These are phyloP conservation scores for Sebastes goodei DNA, from an alignment of 2,797 vertebrate species.

Conservation along the genomic window DNA sequence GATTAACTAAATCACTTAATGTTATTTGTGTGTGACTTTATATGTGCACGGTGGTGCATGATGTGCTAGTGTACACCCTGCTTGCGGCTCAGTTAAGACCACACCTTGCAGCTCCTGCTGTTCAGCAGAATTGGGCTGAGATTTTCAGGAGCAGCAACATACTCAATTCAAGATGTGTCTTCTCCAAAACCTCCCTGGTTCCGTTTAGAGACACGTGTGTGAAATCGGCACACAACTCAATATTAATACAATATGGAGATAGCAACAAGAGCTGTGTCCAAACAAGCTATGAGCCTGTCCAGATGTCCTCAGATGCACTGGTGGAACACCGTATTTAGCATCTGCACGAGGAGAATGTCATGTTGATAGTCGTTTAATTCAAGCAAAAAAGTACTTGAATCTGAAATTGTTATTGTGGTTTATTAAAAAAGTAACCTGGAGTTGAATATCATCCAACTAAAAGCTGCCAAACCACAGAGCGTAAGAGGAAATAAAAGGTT, in stretches of 20 bases:
- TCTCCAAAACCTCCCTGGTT: constrained; percentile 30
- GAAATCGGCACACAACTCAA: constrained; percentile 44
- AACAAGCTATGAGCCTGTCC: constrained; percentile 4
- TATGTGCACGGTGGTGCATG: neutral
- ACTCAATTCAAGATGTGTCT: constrained; percentile 52
- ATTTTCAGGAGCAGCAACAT: constrained; percentile 29
- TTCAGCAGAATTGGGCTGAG: constrained; percentile 15
- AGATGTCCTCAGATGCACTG: constrained; percentile 21
- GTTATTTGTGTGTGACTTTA: neutral
- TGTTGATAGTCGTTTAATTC: neutral
- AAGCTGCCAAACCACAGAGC: neutral
- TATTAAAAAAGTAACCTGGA: neutral
- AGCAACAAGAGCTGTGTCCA: constrained; percentile 18
- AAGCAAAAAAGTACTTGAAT: neutral
- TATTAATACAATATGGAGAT: constrained; percentile 47
- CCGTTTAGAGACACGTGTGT: constrained; percentile 28
- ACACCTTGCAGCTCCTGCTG: constrained; percentile 30
- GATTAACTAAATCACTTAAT: neutral
- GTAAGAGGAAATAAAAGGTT: neutral
- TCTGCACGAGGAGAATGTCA: neutral
- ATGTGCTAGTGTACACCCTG: neutral
- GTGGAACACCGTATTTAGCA: neutral
- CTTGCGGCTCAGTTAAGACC: constrained; percentile 16
- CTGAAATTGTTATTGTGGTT: neutral
- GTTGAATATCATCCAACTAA: neutral